These are phyloP conservation scores for Prionace glauca DNA, from an alignment of 2,797 vertebrate species.

Conservation along the genomic window DNA sequence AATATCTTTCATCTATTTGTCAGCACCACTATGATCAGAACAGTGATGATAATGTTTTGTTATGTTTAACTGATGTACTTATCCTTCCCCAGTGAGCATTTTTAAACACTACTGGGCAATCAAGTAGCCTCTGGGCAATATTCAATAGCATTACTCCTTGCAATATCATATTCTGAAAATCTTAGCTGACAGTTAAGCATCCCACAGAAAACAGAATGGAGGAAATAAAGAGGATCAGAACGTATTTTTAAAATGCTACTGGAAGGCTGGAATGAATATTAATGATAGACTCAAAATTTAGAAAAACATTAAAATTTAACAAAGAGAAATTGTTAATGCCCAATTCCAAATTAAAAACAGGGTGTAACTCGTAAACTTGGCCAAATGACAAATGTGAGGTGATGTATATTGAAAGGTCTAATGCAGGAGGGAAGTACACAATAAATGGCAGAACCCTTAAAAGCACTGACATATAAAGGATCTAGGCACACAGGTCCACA, in stretches of 20 bases:
- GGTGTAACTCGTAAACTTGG: too few relatives aligned
- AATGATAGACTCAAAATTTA: background rate
- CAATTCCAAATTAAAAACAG: background rate
- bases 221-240: conserved; percentile 1
- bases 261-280: background rate
- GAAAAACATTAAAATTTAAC: conserved; percentile 5
- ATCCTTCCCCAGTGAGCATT: background rate
- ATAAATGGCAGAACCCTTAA: too few relatives aligned
- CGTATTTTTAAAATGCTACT: background rate
- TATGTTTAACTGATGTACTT: background rate
- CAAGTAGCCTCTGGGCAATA: background rate
- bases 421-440: too few relatives aligned
- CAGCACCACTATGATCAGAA: background rate
- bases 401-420: too few relatives aligned
- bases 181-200: background rate
- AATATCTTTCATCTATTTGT: background rate
- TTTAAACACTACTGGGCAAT: background rate
- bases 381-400: too few relatives aligned
- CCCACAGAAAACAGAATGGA: background rate
- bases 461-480: too few relatives aligned
- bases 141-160: background rate
- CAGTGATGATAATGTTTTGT: conserved; percentile 22
- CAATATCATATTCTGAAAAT: background rate
- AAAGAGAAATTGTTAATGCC: background rate
- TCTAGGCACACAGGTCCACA: too few relatives aligned